Evolutionary conservation across 2,888 invertebrate genomes (phyloP), one percentile per base, ranked within the genome.

Genomic region (Hydrotaea cyrtoneurina): DNA sequence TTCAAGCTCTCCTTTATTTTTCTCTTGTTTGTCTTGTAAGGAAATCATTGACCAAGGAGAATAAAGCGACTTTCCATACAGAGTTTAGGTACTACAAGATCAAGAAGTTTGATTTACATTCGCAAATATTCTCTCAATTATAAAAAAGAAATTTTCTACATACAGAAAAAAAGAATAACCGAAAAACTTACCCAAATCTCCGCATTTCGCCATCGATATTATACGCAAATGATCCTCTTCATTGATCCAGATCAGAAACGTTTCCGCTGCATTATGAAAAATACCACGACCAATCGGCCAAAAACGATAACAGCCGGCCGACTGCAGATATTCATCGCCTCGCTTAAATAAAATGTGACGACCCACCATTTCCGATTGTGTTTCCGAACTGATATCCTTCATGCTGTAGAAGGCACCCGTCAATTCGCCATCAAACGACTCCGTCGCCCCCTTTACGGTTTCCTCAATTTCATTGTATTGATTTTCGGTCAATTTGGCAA

Each of bases 211-310:
- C 95, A 95, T 95, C 85, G 95, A 95, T 90, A 96, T 96, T 89
- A 96, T 93, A 64, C 95, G 93, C 89, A 95, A 91, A 91, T 96
- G 96, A 91, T 96, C 95, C 91, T 95, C 95, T 88, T 95, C 95
- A 91, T 95, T 95, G 86, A 94, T 93, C 95, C 95, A 96, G 87
- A 95, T 93, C 74, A 94, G 91, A 91, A 96, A 95, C 84, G 94
- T 95, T 92, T 95, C 95, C 76, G 93, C 92, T 57, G 94, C 93
- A 92, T 95, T 96, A 8, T 89, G 89, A 69, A 89, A 93, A 43
- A 92, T 87, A 26, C 91, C 92, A 43, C 92, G 92, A 43, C 95
- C 95, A 64, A 93, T 93, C 75, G 96, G 95, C 96, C 96, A 96
- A 92, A 93, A 95, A 81, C 94, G 94, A 91, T 94, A 95, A 81